Conservation (phyloP, 2,797 vertebrate species). For the Stomatorhinus walkeri region DNA sequence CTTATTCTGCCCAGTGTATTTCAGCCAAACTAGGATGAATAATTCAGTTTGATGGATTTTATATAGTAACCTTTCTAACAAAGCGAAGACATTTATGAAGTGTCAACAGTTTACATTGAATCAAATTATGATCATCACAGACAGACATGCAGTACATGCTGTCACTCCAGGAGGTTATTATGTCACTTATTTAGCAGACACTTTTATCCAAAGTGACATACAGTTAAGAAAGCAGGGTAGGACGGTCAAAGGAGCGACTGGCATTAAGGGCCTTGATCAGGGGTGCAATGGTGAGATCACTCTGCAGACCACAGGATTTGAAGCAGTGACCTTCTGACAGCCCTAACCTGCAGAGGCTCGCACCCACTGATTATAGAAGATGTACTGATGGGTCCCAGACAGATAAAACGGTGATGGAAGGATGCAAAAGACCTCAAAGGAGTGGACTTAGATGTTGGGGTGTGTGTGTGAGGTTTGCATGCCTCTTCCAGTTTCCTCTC, state of each 20-base stretch:
- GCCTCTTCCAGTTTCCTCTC: not conserved
- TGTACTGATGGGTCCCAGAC: not conserved
- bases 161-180: not conserved
- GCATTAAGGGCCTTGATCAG: not conserved
- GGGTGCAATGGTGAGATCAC: not conserved
- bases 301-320: not conserved
- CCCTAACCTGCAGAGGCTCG: not conserved
- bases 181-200: not conserved
- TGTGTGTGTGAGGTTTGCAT: not conserved
- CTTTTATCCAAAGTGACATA: not conserved
- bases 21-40: not conserved
- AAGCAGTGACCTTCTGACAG: not conserved
- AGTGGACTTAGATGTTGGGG: not conserved
- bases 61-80: not conserved
- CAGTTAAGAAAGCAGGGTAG: not conserved
- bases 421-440: not conserved
- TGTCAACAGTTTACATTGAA: not conserved
- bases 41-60: not conserved
- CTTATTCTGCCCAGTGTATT: not conserved
- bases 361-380: not conserved
- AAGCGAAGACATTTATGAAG: not conserved
- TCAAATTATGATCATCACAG: not conserved
- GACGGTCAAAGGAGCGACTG: not conserved
- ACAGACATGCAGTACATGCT: not conserved
- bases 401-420: not conserved